Conservation (phyloP, 2,797 vertebrate species). For the Esox masquinongy region DNA sequence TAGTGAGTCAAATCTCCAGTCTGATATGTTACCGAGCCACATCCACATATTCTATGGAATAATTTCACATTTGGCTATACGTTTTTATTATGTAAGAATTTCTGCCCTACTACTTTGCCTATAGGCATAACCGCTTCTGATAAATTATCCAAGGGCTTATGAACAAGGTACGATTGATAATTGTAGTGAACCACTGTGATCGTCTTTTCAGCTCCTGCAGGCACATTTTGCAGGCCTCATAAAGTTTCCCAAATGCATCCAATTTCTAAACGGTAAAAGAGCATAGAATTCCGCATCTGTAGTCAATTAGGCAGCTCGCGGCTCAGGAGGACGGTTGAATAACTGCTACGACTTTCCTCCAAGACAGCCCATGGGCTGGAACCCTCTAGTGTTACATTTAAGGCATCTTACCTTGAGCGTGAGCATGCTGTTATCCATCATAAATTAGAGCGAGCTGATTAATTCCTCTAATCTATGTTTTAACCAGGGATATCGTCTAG, state of each 20-base stretch:
- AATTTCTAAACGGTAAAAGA: conserved; percentile 74
- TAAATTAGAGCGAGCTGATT: conserved; percentile 53
- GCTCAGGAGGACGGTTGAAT: conserved; percentile 71
- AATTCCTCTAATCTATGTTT: conserved; percentile 32
- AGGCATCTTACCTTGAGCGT: conserved; percentile 69
- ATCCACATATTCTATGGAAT: conserved; percentile 12
- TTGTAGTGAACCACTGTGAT: conserved; percentile 38
- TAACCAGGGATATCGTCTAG: not conserved
- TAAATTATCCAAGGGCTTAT: conserved; percentile 49
- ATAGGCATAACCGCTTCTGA: conserved; percentile 10
- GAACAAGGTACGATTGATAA: conserved; percentile 56
- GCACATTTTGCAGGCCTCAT: conserved; percentile 68
- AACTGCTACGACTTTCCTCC: conserved; percentile 75
- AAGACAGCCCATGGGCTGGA: conserved; percentile 73
- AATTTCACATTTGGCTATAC: conserved; percentile 27
- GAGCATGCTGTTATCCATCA: conserved; percentile 72
- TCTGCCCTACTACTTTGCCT: conserved; percentile 1
- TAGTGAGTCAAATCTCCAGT: not conserved
- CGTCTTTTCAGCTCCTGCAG: conserved; percentile 53
- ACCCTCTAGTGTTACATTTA: conserved; percentile 81
- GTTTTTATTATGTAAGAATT: conserved; percentile 15
- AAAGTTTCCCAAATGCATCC: conserved; percentile 77
- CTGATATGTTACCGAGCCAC: conserved; percentile 4
- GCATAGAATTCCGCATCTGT: conserved; percentile 77
- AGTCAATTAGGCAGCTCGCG: conserved; percentile 74